A percentile compares a stretch with the other conserved stretches of the same genome.
These are phyloP conservation scores for Spermophilus dauricus DNA, from an alignment of 2,113 vertebrate genomes.

Conservation along the genomic window DNA sequence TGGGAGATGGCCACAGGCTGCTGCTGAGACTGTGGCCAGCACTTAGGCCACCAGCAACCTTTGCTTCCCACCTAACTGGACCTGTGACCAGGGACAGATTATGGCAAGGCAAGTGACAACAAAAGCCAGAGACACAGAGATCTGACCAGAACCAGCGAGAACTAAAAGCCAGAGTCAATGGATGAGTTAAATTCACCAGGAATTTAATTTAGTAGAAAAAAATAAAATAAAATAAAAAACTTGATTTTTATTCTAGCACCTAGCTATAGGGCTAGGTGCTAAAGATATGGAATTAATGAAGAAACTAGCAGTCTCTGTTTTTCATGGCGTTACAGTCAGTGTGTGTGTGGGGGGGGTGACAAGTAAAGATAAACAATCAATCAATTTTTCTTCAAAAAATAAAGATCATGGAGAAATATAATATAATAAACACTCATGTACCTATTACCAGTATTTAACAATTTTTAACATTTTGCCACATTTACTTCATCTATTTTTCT, in stretches of 20 bases:
- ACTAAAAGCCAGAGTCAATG: background rate
- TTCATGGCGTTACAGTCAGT: background rate
- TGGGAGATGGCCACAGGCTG: background rate
- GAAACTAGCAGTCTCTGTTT: background rate
- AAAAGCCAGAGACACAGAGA: background rate
- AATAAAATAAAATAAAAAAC: background rate
- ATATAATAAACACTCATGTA: background rate
- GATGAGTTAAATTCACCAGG: background rate
- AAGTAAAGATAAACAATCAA: background rate
- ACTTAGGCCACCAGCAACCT: background rate
- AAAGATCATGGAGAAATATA: background rate
- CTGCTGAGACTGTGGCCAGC: background rate
- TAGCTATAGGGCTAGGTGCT: background rate
- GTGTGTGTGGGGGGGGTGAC: no score
- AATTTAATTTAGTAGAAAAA: background rate
- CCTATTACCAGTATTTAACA: background rate
- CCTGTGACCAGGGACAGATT: background rate
- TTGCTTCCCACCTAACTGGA: background rate
- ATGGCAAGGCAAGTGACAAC: background rate
- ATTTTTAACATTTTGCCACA: background rate
- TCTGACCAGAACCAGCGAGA: background rate
- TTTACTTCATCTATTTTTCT: background rate
- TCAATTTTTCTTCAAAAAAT: constrained; percentile 7
- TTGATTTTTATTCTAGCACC: background rate
- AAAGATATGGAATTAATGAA: background rate